These are phyloP conservation scores for Pseudochirops cupreus DNA, from an alignment of 2,797 vertebrate genomes.

Conservation along the genomic window DNA sequence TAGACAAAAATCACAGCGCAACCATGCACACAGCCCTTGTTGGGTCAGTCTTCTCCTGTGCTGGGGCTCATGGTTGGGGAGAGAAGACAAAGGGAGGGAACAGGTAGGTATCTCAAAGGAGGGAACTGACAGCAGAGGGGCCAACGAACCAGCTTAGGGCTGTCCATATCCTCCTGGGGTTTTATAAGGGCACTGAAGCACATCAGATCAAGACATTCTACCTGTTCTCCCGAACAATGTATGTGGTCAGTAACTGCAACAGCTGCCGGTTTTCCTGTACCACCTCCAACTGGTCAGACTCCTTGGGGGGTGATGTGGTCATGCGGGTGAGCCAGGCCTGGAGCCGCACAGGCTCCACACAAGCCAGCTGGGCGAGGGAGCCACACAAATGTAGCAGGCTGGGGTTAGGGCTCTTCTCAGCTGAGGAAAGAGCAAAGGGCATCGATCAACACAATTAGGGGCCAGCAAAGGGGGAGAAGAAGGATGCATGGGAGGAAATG, in stretches of 20 bases:
- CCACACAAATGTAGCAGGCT: slow-evolving; percentile 96
- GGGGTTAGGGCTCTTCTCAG: slow-evolving; percentile 98
- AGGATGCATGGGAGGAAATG: neutral
- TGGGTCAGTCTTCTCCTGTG: neutral
- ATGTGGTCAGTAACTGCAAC: slow-evolving; percentile 95
- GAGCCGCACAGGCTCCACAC: slow-evolving; percentile 93
- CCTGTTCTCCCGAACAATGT: slow-evolving; percentile 97
- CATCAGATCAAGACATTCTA: slow-evolving; percentile 23
- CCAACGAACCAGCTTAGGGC: neutral
- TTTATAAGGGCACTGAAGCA: rapidly evolving
- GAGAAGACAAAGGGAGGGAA: neutral
- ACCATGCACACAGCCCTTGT: neutral
- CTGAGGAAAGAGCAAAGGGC: slow-evolving; percentile 82
- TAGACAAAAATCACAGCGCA: slow-evolving; percentile 4
- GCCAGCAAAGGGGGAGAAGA: neutral
- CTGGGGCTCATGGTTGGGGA: neutral
- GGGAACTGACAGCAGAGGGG: neutral
- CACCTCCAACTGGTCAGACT: slow-evolving; percentile 95
- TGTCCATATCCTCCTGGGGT: neutral
- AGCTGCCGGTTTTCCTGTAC: slow-evolving; percentile 99
- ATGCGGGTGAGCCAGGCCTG: slow-evolving; percentile 98
- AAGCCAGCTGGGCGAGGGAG: slow-evolving; percentile 97
- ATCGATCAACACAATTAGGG: neutral
- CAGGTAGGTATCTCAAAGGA: neutral
- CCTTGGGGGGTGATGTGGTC: slow-evolving; percentile 95